These are phyloP conservation scores for Falco concolor DNA, from an alignment of 2,797 vertebrate genomes.

Conservation along the genomic window DNA sequence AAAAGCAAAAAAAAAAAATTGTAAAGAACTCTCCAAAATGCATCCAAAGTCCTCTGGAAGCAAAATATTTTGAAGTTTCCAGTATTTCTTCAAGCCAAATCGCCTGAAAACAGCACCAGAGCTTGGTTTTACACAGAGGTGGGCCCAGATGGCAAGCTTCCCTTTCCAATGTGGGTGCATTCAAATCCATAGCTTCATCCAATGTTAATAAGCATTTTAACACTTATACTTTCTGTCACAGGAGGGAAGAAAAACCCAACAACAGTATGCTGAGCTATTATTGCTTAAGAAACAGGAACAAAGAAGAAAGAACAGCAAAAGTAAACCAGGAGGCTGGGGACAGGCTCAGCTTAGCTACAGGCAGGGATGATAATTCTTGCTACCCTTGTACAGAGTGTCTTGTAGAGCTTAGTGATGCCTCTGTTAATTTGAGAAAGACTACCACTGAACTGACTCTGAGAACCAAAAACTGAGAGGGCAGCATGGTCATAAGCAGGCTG, in stretches of 20 bases:
- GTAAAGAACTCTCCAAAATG: neutral
- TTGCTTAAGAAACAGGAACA: neutral
- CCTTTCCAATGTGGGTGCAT: neutral
- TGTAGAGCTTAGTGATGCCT: neutral
- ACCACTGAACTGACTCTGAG: neutral
- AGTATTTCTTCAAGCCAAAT: neutral
- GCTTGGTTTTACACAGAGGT: neutral
- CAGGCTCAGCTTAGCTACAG: neutral
- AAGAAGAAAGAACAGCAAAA: neutral
- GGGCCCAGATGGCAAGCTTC: neutral
- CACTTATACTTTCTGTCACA: neutral
- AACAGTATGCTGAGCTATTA: neutral
- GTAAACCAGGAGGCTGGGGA: neutral
- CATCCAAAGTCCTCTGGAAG: neutral
- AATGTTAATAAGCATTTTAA: conserved; percentile 4
- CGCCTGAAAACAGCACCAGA: neutral
- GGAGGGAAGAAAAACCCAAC: neutral
- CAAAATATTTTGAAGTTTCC: neutral
- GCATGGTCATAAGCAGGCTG: neutral
- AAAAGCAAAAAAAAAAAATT: neutral
- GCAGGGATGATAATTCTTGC: neutral
- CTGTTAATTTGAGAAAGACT: neutral
- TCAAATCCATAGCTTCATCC: neutral
- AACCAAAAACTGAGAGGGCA: neutral
- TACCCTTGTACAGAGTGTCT: neutral